A percentile compares a stretch with the other conserved stretches of the same genome.
Evolutionary conservation across 2,888 invertebrate genomes (phyloP).

Genomic region (Eilema sororculum): DNA sequence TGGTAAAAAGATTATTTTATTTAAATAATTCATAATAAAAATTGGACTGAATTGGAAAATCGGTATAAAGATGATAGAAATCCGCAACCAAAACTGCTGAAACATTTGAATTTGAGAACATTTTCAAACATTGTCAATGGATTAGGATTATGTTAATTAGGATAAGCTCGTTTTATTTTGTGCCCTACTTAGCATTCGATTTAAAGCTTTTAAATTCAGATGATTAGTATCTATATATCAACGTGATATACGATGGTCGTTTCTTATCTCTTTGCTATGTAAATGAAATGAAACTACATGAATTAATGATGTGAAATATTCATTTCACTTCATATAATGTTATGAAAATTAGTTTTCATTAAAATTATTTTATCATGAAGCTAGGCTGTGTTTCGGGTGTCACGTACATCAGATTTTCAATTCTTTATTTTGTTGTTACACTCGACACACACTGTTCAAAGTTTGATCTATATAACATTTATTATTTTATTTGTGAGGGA

Average conservation of each 20-base stretch:
- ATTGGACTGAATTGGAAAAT: too few relatives aligned
- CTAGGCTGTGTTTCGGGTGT: background rate
- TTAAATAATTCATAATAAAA: too few relatives aligned
- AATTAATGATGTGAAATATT: background rate
- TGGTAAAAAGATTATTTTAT: too few relatives aligned
- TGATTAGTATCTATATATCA: background rate
- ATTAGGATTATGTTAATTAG: conserved; percentile 18
- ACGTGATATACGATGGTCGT: background rate
- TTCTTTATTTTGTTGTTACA: too few relatives aligned
- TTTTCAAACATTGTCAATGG: conserved; percentile 12
- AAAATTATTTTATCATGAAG: background rate
- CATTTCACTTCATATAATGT: background rate
- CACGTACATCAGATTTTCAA: too few relatives aligned
- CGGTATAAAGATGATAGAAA: background rate
- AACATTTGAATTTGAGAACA: background rate
- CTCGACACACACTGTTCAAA: too few relatives aligned
- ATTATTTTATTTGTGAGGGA: too few relatives aligned
- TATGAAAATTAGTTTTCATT: background rate
- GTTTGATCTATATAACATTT: too few relatives aligned
- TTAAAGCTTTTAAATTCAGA: background rate
- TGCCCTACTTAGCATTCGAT: conserved; percentile 4
- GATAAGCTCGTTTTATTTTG: conserved; percentile 6
- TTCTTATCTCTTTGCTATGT: background rate
- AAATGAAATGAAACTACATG: background rate
- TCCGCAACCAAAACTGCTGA: background rate